A percentile compares a stretch with the other conserved stretches of the same genome.
phyloP scores from a whole-genome alignment of 2,113 vertebrate genomes.

The Corythornis madagascariensis region DNA sequence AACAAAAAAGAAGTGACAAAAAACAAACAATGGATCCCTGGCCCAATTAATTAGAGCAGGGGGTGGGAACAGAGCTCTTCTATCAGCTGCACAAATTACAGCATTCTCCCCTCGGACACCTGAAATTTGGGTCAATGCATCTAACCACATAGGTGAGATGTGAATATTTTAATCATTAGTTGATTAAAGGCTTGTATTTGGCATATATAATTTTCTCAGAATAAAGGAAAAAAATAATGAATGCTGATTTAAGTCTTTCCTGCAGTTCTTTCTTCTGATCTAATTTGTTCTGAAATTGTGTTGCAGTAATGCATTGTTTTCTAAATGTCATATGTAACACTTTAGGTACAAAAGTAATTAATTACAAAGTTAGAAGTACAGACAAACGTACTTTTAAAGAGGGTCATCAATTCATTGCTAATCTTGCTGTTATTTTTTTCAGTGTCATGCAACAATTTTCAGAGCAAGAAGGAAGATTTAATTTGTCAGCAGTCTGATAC shows the following conservation, averaged over 20 bases:
- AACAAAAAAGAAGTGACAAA: constrained; percentile 50
- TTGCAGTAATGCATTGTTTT: background rate
- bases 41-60: constrained; percentile 60
- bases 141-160: background rate
- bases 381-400: background rate
- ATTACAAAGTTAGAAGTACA: background rate
- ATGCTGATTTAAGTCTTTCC: constrained; percentile 13
- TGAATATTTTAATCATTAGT: constrained; percentile 25
- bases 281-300: constrained; percentile 17
- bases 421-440: background rate
- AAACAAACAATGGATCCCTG: constrained; percentile 17
- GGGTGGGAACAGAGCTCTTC: background rate
- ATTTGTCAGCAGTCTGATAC: background rate
- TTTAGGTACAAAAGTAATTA: background rate
- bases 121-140: constrained; percentile 49
- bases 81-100: constrained; percentile 31
- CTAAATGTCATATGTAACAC: constrained; percentile 14
- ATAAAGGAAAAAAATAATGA: constrained; percentile 35
- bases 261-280: background rate
- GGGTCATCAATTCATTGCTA: background rate
- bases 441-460: background rate
- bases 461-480: background rate
- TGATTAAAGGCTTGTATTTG: constrained; percentile 19
- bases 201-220: background rate
- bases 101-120: background rate